These are phyloP conservation scores for Martes martes DNA, from an alignment of 2,113 vertebrate species.

Conservation along the genomic window DNA sequence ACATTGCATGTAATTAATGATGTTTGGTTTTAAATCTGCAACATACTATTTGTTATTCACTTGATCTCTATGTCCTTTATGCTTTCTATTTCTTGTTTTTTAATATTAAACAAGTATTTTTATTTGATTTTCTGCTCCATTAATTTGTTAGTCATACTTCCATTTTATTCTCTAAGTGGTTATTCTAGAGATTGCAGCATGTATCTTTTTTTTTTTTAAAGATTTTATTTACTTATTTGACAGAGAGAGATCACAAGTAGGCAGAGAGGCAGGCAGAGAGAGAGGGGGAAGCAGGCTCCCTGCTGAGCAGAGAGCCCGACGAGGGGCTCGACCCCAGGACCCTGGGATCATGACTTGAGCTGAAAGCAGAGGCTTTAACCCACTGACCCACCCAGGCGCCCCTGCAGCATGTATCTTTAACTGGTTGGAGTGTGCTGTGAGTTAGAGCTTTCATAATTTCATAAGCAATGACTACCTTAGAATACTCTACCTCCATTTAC, in stretches of 20 bases:
- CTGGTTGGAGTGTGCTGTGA: neutral
- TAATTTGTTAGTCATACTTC: neutral
- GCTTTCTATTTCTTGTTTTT: neutral
- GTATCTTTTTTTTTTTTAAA: neutral
- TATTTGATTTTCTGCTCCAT: neutral
- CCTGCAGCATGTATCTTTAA: neutral
- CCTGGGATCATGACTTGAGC: too few species aligned
- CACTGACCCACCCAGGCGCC: too few species aligned
- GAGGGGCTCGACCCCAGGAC: too few species aligned
- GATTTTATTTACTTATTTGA: too few species aligned
- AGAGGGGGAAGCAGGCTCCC: too few species aligned
- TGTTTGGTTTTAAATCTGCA: neutral
- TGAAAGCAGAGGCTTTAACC: too few species aligned
- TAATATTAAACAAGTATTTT: neutral
- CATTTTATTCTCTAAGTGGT: neutral
- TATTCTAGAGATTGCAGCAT: neutral
- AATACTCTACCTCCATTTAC: neutral
- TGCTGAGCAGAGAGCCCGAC: too few species aligned
- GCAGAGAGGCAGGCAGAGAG: too few species aligned
- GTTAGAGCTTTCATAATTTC: neutral
- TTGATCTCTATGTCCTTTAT: neutral
- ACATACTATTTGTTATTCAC: neutral
- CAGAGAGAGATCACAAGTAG: too few species aligned
- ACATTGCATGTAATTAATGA: neutral
- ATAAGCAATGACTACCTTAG: neutral